Percentiles rank a stretch among this genome's conserved stretches.
Conservation (phyloP, 2,888 invertebrate genomes). For the Diarsia brunnea region DNA sequence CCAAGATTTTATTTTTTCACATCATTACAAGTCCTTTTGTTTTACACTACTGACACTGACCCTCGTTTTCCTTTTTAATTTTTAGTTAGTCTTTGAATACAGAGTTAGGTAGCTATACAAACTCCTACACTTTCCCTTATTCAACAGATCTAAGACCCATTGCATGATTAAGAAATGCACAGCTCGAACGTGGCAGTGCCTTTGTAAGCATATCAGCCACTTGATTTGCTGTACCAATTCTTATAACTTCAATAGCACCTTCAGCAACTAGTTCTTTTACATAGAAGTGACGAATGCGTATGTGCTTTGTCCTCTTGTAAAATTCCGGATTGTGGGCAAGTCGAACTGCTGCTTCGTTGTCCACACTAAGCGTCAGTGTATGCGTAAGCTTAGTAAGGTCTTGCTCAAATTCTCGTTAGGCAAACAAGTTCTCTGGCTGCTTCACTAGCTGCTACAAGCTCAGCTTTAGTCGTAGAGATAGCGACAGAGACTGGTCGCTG, state of each 20-base stretch:
- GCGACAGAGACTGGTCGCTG: background rate
- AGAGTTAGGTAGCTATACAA: background rate
- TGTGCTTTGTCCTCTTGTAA: conserved; percentile 2
- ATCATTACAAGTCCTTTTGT: too few relatives aligned
- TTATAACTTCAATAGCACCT: background rate
- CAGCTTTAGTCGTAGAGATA: background rate
- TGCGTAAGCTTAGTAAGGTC: background rate
- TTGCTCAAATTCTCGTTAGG: background rate
- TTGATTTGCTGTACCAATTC: background rate
- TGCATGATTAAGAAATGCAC: background rate
- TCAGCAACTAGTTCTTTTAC: background rate
- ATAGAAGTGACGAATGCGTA: background rate
- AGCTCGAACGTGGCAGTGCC: background rate
- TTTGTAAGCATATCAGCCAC: background rate
- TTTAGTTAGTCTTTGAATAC: too few relatives aligned
- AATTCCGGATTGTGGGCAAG: conserved; percentile 4
- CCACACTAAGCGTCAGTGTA: background rate
- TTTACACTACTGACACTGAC: too few relatives aligned
- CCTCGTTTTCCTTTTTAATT: too few relatives aligned
- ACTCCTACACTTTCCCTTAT: conserved; percentile 5
- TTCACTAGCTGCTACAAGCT: conserved; percentile 2
- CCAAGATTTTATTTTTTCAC: too few relatives aligned
- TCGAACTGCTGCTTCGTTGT: background rate
- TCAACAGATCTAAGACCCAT: conserved; percentile 1
- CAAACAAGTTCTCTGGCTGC: background rate